phyloP scores from a whole-genome alignment of 2,113 vertebrate species.

The Arvicanthis niloticus region DNA sequence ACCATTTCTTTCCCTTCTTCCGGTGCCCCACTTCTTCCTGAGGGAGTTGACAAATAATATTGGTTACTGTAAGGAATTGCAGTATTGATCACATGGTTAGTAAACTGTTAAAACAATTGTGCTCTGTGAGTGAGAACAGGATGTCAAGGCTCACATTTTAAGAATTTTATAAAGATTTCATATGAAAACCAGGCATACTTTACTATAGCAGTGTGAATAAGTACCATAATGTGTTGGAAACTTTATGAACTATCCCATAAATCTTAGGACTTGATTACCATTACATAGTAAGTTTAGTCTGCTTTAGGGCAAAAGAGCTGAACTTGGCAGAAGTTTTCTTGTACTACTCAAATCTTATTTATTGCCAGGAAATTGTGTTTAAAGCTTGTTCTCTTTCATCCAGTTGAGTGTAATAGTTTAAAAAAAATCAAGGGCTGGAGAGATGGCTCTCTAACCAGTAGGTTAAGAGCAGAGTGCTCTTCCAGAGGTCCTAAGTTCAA shows the following conservation, averaged over 20 bases:
- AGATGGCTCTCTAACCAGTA: too few species aligned
- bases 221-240: constrained; percentile 71
- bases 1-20: too few species aligned
- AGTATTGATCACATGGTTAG: neutral
- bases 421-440: neutral
- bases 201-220: constrained; percentile 68
- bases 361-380: neutral
- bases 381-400: constrained; percentile 41
- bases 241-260: constrained; percentile 72
- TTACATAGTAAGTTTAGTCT: constrained; percentile 7
- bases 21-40: too few species aligned
- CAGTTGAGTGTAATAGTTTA: constrained; percentile 31
- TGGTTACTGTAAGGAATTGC: too few species aligned
- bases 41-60: too few species aligned
- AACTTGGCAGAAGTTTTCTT: neutral
- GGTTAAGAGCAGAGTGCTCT: too few species aligned
- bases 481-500: too few species aligned
- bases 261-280: constrained; percentile 68
- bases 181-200: too few species aligned
- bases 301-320: constrained; percentile 30
- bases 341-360: neutral
- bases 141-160: too few species aligned
- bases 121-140: too few species aligned
- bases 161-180: too few species aligned
- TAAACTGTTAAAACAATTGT: too few species aligned